Base-by-base conservation (phyloP, 1,140 invertebrate species). In the Anoplolepis gracilipes region DNA sequence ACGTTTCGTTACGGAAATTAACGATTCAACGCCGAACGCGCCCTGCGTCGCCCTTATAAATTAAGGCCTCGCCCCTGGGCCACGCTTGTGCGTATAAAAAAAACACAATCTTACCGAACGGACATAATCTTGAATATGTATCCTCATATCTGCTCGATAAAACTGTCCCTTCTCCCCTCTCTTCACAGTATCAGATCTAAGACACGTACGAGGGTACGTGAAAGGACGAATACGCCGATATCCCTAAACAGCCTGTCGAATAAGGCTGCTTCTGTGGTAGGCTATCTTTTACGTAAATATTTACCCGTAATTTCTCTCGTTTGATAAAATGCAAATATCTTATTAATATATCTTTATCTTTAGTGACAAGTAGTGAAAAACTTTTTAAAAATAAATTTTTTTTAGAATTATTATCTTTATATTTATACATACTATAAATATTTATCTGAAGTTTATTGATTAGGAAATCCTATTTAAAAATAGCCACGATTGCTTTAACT, bases 1-100 rank as follows among this genome's bases (percentile, higher is more conserved):
- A 84, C 42, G 42, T 85, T 88, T 89, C 87, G 87, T 89, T 88
- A 89, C 88, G 87, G 75, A 73, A 85, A 88, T 88, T 85, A 85
- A 70, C 69, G 84, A 89, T 85, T 88, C 88, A 85, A 59, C 75
- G 69, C 62, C 81, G 81, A 85, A 88, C 82, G 49, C 46, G 49
- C 16, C 46, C 46, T 39, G 73, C 81, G 81, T 88, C 59, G 57
- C 62, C 46, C 30, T 22, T 82, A 42, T 69, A 73, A 72, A 82
- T 82, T 73, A 59, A 73, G 2, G 36, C 16, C 67, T 55, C 65
- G 65, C 64, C 65, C 33, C 36, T n/a, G 16, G 25, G 33, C 64
- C 5, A 55, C 33, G 49, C 7, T 42, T 7, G 30, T 77, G 72
- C 72, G 73, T 65, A 42, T 77, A 82, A 73, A 82, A 73, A 82